phyloP scores from a whole-genome alignment of 1,140 invertebrate species.

The Oreohelix idahoensis region DNA sequence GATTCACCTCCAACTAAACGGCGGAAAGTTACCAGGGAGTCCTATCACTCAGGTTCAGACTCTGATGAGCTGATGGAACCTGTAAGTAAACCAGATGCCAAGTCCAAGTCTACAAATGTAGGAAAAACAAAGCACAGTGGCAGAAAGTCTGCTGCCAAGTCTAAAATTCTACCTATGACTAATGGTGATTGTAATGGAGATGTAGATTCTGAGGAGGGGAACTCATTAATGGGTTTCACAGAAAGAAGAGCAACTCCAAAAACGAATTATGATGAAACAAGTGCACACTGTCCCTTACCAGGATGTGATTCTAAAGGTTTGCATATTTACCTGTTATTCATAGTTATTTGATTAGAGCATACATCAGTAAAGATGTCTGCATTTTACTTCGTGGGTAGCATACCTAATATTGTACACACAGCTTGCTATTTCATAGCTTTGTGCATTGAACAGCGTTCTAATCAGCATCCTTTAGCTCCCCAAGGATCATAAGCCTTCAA shows the following conservation, averaged over 20 bases:
- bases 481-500: too few species aligned
- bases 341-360: too few species aligned
- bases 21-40: conserved; percentile 25
- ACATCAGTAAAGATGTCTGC: too few species aligned
- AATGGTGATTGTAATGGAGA: conserved; percentile 42
- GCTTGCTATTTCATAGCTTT: too few species aligned
- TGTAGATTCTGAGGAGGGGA: conserved; percentile 34
- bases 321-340: neutral
- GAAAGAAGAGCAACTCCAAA: conserved; percentile 63
- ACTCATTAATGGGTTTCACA: conserved; percentile 51
- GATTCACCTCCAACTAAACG: conserved; percentile 16
- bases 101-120: neutral
- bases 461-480: too few species aligned
- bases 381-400: too few species aligned
- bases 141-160: conserved; percentile 12
- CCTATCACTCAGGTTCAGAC: conserved; percentile 43
- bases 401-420: too few species aligned
- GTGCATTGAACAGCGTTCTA: too few species aligned
- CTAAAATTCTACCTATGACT: neutral
- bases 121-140: conserved; percentile 19
- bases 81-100: conserved; percentile 30
- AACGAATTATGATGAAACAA: conserved; percentile 67
- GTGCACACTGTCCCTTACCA: conserved; percentile 83
- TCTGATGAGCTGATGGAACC: conserved; percentile 35
- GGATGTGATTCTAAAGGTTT: conserved; percentile 85